Base-by-base conservation (phyloP, 2,113 vertebrate species). In the Microtus ochrogaster region DNA sequence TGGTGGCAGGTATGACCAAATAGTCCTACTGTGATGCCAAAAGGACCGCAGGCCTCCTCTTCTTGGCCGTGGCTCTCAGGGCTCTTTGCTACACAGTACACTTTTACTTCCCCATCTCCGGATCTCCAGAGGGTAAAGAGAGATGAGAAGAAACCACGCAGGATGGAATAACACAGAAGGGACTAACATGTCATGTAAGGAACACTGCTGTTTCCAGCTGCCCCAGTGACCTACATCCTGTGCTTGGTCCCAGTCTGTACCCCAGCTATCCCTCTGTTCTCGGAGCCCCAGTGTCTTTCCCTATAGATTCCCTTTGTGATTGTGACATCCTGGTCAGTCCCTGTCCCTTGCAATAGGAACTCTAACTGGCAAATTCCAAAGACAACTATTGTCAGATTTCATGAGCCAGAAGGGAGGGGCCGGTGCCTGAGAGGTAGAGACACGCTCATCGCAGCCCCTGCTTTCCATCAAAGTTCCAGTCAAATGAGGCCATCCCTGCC, bases 371-470 rank as follows among this genome's bases (percentile, higher is more conserved):
- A 94, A 95, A 93, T 87, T 49, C 49, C 65, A 49, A 58, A 86
- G 82, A 97, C 74, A 95, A 58, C 76, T 91, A 89, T 89, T 12
- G 4, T 96, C 96, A 97, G 90, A 97, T 96, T 97, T 82, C 86
- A 94, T 96, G 92, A 92, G 70, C 63, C 76, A 49, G 81, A 95
- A 58, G 28, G 68, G 22, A 3, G 7, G 77, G 52, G 17, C 82
- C 73, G 66, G 47, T 28, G 65, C 9, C 78, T 81, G 28, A 2
- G 24, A 94, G 87, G 47, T 79, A 77, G 47, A 91, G 79, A 84
- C 2, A 76, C 10, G 87, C 33, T 74, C 61, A 74, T 2, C 36
- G 5, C 22, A 8, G 72, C 79, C 79, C 81, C 66, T 52, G n/a
- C 55, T 87, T 82, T 68, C 74, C 61, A 55, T 73, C 22, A 63